Base-by-base conservation (phyloP, 2,888 invertebrate genomes). In the Drosophila ustulata region DNA sequence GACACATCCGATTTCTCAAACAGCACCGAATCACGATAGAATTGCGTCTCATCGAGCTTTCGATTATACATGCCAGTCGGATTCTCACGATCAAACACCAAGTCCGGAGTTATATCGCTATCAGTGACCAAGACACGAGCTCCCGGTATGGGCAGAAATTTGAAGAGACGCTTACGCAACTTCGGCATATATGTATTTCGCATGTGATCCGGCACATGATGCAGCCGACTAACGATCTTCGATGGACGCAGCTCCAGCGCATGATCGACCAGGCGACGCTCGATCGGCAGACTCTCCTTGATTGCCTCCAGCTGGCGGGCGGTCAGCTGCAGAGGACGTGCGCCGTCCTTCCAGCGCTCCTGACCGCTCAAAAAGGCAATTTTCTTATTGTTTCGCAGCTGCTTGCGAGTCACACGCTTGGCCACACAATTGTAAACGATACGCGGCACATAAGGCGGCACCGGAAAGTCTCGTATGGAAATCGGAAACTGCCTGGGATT, bases 291-390 rank as follows among this genome's bases (percentile, higher is more conserved):
- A 0, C 52, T 41, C 3, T 47, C 52, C 51, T 85, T 90, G 0
- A 82, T 52, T 0, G 57, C 61, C 47, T 89, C 82, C 64, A 89
- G 32, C 30, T 90, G 86, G 2, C 61, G 61, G 0, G 39, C 25
- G 0, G 90, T 91, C 13, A 86, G 11, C 39, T 66, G 59, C 0
- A 79, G 23, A 0, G 82, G 78, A 1, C 79, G 80, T 0, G 81
- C 75, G 0, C 65, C 62, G 41, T 89, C 90, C 39, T 77, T 83
- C 75, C 89, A 92, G 3, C 91, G 90, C 41, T 91, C 90, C 66
- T 82, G 82, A 5, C 90, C 90, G 30, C 91, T 91, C 30, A 80
- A 75, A 23, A 91, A 91, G 1, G 90, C 92, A 11, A 91, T 82
- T 56, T 91, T 91, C 46, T 91, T 91, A 58, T 91, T 91, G 46